Evolutionary conservation across 2,888 invertebrate genomes (phyloP), one percentile per base, ranked within the genome.

Genomic region (Carabus problematicus): DNA sequence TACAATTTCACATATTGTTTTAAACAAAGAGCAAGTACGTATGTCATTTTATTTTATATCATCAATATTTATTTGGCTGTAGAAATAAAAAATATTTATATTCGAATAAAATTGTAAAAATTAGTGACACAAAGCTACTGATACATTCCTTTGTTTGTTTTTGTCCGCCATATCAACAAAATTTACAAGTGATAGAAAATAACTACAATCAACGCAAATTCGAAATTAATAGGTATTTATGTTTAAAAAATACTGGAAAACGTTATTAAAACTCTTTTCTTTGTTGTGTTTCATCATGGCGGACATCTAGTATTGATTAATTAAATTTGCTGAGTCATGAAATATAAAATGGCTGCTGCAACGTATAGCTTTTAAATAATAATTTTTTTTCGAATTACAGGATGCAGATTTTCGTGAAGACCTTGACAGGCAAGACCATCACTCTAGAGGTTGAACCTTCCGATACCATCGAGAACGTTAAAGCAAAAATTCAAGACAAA

Each of bases 361-460:
- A 67, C 52, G 14, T 43, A 16, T 58, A 58, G 58, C 58, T 66
- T n/a, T 9, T 52, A 59, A 29, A 29, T 60, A 59, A 39, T 52
- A 12, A 19, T 16, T 12, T 45, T 52, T 42, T 60, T 42, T 41
- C 29, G 29, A 29, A n/a, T 64, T 64, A 4, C 43, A 67, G 89
- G 72, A 89, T 90, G 82, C 88, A 90, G 79, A 89, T 90, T 74
- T 88, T 85, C 73, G 85, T 86, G 0, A 87, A 87, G 75, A 87
- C 86, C 0, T 71, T 76, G 60, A 75, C 75, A 55, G 74, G 75
- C 6, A 75, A 76, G 68, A 75, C 76, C 1, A 76, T 75, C 19
- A n/a, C n/a, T n/a, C n/a, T n/a, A n/a, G n/a, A n/a, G n/a, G n/a
- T n/a, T n/a, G n/a, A n/a, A n/a, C n/a, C n/a, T n/a, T n/a, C n/a